These are phyloP conservation scores for Ooceraea biroi DNA, from an alignment of 1,140 invertebrate genomes.

Conservation along the genomic window DNA sequence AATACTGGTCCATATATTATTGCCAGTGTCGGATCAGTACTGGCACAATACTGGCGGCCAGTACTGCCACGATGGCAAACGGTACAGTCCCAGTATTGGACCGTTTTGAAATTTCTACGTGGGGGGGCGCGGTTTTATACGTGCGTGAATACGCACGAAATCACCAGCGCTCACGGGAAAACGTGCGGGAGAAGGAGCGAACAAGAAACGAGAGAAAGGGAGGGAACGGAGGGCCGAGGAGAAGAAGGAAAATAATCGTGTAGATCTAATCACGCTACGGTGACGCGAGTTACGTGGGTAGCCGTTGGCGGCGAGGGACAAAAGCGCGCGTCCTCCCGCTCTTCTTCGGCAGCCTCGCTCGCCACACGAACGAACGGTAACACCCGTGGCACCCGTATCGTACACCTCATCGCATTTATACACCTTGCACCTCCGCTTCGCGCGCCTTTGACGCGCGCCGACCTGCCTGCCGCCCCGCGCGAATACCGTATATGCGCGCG, in stretches of 20 bases:
- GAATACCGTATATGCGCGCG: slow-evolving; percentile 20
- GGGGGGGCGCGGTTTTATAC: no score
- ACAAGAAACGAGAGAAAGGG: no score
- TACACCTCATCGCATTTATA: slow-evolving; percentile 76
- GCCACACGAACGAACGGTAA: slow-evolving; percentile 72
- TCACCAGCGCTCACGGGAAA: not conserved
- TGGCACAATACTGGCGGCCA: no score
- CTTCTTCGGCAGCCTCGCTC: slow-evolving; percentile 57
- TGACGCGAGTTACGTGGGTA: slow-evolving; percentile 80
- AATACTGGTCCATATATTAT: no score
- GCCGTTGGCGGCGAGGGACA: slow-evolving; percentile 74
- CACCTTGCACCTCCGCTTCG: slow-evolving; percentile 69
- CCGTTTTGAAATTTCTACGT: no score
- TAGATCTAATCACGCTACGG: slow-evolving; percentile 44
- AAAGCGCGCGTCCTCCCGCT: slow-evolving; percentile 65
- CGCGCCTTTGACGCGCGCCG: slow-evolving; percentile 61
- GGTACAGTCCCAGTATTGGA: no score
- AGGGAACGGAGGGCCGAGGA: no score
- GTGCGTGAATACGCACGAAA: no score
- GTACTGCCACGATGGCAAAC: no score
- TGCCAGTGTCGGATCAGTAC: no score
- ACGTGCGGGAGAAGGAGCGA: not conserved
- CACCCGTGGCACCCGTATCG: slow-evolving; percentile 71
- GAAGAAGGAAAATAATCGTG: not conserved
- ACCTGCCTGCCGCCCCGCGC: slow-evolving; percentile 33